phyloP scores from a whole-genome alignment of 1,140 invertebrate species.

The Drosophila bocqueti region DNA sequence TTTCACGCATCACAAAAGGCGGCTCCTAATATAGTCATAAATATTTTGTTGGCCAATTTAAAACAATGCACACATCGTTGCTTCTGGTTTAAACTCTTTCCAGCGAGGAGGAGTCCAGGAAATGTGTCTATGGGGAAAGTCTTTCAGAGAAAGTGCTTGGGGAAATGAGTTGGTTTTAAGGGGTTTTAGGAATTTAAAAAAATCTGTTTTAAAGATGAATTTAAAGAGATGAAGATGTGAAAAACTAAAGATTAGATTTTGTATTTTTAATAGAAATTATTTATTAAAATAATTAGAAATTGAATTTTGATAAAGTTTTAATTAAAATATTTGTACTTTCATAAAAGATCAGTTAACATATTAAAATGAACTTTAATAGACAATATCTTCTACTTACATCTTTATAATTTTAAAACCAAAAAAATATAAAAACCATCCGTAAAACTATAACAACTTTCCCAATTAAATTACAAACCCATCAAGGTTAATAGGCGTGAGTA shows the following conservation, averaged over 20 bases:
- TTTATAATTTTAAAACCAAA: background rate
- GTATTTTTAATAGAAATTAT: background rate
- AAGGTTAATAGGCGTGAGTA: slow-evolving; percentile 77
- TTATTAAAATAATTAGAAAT: background rate
- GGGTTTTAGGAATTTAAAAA: slow-evolving; percentile 4
- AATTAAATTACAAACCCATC: slow-evolving; percentile 4
- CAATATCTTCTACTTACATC: accelerated
- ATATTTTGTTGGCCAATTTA: slow-evolving; percentile 66
- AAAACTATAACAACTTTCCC: slow-evolving; percentile 1
- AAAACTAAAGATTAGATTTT: background rate
- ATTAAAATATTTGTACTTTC: too few relatives aligned
- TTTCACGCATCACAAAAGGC: slow-evolving; percentile 46
- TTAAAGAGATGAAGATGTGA: too few relatives aligned
- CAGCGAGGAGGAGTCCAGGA: background rate
- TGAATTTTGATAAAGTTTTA: too few relatives aligned
- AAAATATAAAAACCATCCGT: background rate
- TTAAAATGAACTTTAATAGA: too few relatives aligned
- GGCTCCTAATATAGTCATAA: slow-evolving; percentile 63
- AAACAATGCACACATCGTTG: slow-evolving; percentile 60
- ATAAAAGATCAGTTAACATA: background rate
- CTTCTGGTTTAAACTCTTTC: slow-evolving; percentile 25
- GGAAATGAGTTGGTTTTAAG: slow-evolving; percentile 1
- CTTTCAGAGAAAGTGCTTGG: background rate
- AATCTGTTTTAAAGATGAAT: background rate
- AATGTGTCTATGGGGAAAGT: background rate